These are phyloP conservation scores for Drosophila mercatorum DNA, from an alignment of 2,888 invertebrate genomes.

Conservation along the genomic window DNA sequence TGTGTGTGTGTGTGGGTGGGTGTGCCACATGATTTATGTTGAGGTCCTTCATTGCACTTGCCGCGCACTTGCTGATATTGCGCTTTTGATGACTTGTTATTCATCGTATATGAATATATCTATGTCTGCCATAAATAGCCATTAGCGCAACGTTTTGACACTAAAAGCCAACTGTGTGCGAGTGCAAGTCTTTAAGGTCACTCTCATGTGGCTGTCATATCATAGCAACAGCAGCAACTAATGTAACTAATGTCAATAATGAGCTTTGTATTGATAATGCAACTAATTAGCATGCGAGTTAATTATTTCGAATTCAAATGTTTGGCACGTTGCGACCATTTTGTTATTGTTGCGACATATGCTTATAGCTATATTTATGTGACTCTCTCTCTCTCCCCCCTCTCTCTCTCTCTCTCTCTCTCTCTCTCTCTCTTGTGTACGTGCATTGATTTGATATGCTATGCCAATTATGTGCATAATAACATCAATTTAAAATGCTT, in stretches of 20 bases:
- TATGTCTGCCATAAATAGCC: slow-evolving; percentile 42
- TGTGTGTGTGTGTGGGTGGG: neutral
- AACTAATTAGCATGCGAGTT: slow-evolving; percentile 77
- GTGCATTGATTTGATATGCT: slow-evolving; percentile 45
- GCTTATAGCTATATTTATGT: slow-evolving; percentile 3
- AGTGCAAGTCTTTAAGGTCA: slow-evolving; percentile 4
- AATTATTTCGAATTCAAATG: slow-evolving; percentile 70
- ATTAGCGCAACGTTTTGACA: slow-evolving; percentile 30
- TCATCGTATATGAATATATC: slow-evolving; percentile 14
- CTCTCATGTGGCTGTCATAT: slow-evolving; percentile 26
- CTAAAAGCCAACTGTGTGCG: slow-evolving; percentile 22
- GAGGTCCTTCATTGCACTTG: slow-evolving; percentile 66
- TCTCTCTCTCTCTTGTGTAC: slow-evolving; percentile 4
- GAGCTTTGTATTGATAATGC: slow-evolving; percentile 59
- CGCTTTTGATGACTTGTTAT: slow-evolving; percentile 48
- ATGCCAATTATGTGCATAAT: slow-evolving; percentile 31
- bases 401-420: too few relatives aligned
- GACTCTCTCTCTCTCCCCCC: neutral
- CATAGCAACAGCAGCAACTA: slow-evolving; percentile 27
- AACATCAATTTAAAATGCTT: slow-evolving; percentile 47
- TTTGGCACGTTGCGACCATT: slow-evolving; percentile 46
- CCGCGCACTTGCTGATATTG: slow-evolving; percentile 70
- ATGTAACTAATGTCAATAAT: slow-evolving; percentile 60
- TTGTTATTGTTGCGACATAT: slow-evolving; percentile 51
- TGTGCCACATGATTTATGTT: slow-evolving; percentile 66